Conservation (phyloP, 2,113 vertebrate genomes). For the Astatotilapia flaviijosephi region DNA sequence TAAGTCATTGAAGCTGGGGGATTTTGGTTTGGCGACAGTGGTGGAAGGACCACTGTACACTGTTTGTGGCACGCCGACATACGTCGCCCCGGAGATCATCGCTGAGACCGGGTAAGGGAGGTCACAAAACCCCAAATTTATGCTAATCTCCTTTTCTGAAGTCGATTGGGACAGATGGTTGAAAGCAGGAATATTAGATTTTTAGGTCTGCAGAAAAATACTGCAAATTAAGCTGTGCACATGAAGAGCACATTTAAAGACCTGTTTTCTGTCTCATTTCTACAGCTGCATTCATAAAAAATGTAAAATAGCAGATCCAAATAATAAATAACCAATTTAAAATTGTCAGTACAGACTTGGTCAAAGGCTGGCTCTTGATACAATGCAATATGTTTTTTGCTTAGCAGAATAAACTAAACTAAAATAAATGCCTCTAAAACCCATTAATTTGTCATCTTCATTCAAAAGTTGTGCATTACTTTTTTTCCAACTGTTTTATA, state of each 20-base stretch:
- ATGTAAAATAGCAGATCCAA: neutral
- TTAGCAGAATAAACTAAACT: neutral
- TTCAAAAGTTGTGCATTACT: neutral
- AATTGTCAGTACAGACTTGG: neutral
- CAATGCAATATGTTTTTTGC: neutral
- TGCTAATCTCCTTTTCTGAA: neutral
- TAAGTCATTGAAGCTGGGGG: constrained; percentile 94
- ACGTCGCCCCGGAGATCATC: constrained; percentile 97
- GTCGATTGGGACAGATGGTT: neutral
- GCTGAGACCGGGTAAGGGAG: constrained; percentile 87
- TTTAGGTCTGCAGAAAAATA: neutral
- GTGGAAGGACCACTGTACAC: constrained; percentile 93
- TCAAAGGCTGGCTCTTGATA: neutral
- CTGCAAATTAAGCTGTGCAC: neutral
- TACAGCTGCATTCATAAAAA: neutral
- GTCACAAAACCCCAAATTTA: neutral
- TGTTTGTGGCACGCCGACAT: constrained; percentile 94
- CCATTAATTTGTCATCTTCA: neutral
- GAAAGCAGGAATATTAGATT: neutral
- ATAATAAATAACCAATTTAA: neutral
- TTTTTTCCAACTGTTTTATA: neutral
- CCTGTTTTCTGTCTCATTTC: neutral
- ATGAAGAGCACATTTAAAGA: neutral
- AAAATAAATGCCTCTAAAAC: neutral
- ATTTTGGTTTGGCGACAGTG: constrained; percentile 93